These are phyloP conservation scores for Leptothorax acervorum DNA, from an alignment of 2,888 invertebrate genomes.

Conservation along the genomic window DNA sequence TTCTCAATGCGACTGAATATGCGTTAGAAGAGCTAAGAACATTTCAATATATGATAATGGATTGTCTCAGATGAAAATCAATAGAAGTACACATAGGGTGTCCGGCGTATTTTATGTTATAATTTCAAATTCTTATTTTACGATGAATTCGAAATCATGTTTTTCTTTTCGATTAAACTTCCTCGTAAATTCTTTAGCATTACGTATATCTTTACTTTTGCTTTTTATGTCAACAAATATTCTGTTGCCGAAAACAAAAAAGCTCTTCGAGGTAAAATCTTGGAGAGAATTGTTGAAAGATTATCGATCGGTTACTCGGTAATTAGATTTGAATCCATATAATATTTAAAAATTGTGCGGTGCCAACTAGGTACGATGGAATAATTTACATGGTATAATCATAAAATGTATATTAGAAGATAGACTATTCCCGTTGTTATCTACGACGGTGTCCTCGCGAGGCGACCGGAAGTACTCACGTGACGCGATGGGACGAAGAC, in stretches of 20 bases:
- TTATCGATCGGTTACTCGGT: background rate
- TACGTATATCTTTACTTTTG: background rate
- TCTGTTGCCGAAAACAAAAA: background rate
- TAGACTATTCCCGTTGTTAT: conserved; percentile 64
- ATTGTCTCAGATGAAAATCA: conserved; percentile 18
- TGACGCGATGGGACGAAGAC: conserved; percentile 51
- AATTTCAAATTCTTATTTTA: background rate
- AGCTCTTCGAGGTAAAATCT: background rate
- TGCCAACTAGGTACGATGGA: conserved; percentile 42
- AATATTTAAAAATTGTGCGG: conserved; percentile 9
- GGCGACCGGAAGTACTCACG: conserved; percentile 62
- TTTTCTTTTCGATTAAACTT: background rate
- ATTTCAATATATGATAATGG: conserved; percentile 14
- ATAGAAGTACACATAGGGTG: background rate
- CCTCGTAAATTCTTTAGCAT: background rate
- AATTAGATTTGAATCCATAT: background rate
- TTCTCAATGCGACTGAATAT: background rate
- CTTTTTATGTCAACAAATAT: background rate
- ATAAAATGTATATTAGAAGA: conserved; percentile 58
- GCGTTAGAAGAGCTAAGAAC: background rate
- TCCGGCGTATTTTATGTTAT: background rate
- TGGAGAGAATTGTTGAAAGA: background rate
- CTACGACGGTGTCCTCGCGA: conserved; percentile 56
- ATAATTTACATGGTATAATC: conserved; percentile 62
- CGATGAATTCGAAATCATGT: background rate